Evolutionary conservation across 2,797 vertebrate species (phyloP), one percentile per base, ranked within the genome.

Genomic region (Tapirus indicus): DNA sequence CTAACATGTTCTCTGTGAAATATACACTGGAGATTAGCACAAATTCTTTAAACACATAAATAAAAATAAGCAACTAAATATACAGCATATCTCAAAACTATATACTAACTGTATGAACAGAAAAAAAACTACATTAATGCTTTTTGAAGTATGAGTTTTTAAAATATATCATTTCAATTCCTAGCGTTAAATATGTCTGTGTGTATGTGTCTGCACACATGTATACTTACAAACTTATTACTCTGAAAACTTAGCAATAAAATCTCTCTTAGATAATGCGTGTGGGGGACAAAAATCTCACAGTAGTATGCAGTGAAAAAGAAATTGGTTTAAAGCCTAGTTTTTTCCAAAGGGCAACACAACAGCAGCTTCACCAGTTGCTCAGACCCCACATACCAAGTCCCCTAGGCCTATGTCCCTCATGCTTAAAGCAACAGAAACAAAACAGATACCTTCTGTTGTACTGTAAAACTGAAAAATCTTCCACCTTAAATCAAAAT

Each of bases 41-140:
- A 94, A 89, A 89, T 69, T 89, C 38, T 54, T 38, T 92, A 84
- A 91, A 84, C 8, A 69, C 12, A n/a, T 11, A 87, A 56, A 91
- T 66, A 87, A 58, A 97, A 94, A 58, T 32, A 97, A 91, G n/a
- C 64, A 93, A 77, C 23, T 77, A 69, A 89, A 93, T 85, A 69
- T 1, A 78, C 2, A 3, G 27, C 20, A 3, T 64, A 78, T 87
- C 75, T 97, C 85, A 84, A 95, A 86, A 80, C 47, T 18, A 71
- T 29, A 82, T 17, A 82, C 49, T 74, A 75, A 87, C 5, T 52
- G 6, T 38, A 86, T 6, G 0, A 47, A 47, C 13, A 90, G 92
- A 47, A 64, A 69, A 93, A 84, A 58, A 68, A 21, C 32, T 54
- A 32, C 7, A 60, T 20, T n/a, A 86, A 80, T 35, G 35, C 12